Conservation (phyloP, 2,113 vertebrate species). For the Phocoena phocoena region DNA sequence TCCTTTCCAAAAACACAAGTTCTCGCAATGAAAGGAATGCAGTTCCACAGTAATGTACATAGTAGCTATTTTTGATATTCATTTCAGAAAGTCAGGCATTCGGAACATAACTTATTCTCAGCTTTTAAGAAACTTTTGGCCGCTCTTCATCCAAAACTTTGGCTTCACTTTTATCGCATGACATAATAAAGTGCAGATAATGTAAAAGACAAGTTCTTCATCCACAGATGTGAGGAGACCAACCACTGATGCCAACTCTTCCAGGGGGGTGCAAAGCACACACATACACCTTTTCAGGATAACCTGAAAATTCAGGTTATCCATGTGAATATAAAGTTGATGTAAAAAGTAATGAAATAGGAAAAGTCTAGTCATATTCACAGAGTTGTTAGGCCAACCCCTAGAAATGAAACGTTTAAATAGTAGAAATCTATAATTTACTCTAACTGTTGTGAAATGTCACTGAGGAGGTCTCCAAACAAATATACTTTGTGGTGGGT, state of each 20-base stretch:
- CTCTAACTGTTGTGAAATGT: background rate
- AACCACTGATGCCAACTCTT: background rate
- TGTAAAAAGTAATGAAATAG: background rate
- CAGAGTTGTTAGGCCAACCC: background rate
- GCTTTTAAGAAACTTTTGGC: background rate
- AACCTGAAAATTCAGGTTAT: background rate
- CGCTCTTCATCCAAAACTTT: conserved; percentile 8
- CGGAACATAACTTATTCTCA: conserved; percentile 28
- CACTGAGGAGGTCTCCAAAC: background rate
- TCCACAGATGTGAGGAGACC: background rate
- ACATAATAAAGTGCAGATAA: conserved; percentile 15
- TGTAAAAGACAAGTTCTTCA: background rate
- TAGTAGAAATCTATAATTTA: background rate
- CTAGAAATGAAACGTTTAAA: background rate
- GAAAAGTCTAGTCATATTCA: background rate
- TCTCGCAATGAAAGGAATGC: background rate
- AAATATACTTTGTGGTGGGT: conserved; percentile 20
- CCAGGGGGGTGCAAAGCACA: background rate
- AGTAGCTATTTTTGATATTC: background rate
- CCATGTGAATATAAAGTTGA: background rate
- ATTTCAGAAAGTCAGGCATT: conserved; percentile 11
- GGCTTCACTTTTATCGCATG: background rate
- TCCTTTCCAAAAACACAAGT: background rate
- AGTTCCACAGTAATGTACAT: background rate
- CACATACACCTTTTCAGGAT: background rate